A percentile compares a stretch with the other conserved stretches of the same genome.
Conservation (phyloP, 2,797 vertebrate species). For the Coracias cyanogaster region DNA sequence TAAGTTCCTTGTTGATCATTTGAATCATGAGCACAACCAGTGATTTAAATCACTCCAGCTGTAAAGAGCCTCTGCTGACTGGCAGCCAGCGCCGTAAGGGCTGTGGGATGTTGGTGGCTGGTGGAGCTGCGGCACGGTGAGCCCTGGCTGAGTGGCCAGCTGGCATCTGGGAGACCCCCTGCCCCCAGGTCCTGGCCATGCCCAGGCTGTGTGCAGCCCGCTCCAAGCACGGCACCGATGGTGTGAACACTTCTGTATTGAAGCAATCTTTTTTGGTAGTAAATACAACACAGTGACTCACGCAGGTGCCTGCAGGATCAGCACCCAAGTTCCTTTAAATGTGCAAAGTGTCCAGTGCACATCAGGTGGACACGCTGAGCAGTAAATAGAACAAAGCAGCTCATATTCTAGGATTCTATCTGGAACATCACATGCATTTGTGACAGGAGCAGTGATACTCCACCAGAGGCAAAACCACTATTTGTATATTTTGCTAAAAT, state of each 20-base stretch:
- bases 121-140: rapidly evolving
- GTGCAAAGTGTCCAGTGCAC: rapidly evolving
- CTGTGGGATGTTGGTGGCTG: background rate
- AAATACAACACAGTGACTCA: background rate
- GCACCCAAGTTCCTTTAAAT: background rate
- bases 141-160: background rate
- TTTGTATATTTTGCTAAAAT: background rate
- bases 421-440: background rate
- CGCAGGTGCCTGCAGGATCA: rapidly evolving
- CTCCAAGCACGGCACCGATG: background rate
- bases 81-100: background rate
- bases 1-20: constrained; percentile 27
- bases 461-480: background rate
- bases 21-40: background rate
- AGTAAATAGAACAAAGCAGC: background rate
- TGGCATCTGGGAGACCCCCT: rapidly evolving
- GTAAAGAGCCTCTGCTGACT: background rate
- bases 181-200: background rate
- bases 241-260: background rate
- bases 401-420: background rate
- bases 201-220: rapidly evolving
- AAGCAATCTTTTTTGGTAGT: background rate
- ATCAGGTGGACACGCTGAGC: rapidly evolving
- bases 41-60: constrained; percentile 33
- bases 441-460: background rate